phyloP scores from a whole-genome alignment of 2,888 invertebrate species.

The Invenusta paracnida region DNA sequence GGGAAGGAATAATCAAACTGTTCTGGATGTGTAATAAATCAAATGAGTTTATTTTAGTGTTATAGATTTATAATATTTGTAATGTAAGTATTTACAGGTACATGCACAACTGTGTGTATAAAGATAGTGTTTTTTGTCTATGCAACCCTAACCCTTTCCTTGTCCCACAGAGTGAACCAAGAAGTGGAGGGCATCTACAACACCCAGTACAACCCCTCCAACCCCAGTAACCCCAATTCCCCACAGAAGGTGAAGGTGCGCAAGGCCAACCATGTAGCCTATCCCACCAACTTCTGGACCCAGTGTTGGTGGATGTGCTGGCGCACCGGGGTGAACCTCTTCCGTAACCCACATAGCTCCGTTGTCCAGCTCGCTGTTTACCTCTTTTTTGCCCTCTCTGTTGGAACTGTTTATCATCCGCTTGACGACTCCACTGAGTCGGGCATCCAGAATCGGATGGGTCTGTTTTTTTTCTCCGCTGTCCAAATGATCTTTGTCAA shows the following conservation, averaged over 20 bases:
- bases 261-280: background rate
- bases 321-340: constrained; percentile 54
- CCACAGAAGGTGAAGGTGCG: background rate
- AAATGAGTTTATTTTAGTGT: no score
- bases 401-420: constrained; percentile 59
- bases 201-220: background rate
- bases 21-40: no score
- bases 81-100: no score
- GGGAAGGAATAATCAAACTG: no score
- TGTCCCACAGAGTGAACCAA: background rate
- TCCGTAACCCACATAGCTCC: constrained; percentile 57
- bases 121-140: no score
- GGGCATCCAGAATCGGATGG: constrained; percentile 60
- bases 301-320: constrained; percentile 48
- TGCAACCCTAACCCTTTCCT: no score
- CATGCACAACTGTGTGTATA: no score
- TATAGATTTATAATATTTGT: no score
- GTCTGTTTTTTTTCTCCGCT: constrained; percentile 60
- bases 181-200: background rate
- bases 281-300: constrained; percentile 17
- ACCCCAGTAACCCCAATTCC: background rate
- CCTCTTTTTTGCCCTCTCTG: constrained; percentile 54
- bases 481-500: constrained; percentile 60
- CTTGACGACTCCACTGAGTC: constrained; percentile 51
- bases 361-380: constrained; percentile 52